phyloP scores from a whole-genome alignment of 2,888 invertebrate species.

The Sminthurinus aureus region DNA sequence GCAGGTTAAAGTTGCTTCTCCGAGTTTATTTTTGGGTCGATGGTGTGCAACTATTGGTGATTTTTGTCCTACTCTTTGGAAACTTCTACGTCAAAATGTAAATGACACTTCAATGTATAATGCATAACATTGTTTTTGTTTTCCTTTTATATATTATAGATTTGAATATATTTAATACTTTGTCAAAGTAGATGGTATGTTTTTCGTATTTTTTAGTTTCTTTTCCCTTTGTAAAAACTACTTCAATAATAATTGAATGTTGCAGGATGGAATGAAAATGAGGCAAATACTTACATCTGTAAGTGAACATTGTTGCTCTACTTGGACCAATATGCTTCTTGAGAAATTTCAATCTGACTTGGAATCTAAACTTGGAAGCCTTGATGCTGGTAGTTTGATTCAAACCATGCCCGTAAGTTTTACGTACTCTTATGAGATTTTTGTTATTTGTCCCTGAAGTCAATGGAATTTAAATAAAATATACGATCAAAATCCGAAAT shows the following conservation, averaged over 20 bases:
- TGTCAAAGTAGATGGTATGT: no score
- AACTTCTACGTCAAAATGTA: slow-evolving; percentile 52
- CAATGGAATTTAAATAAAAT: no score
- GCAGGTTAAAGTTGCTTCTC: background rate
- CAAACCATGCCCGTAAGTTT: slow-evolving; percentile 49
- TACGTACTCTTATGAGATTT: background rate
- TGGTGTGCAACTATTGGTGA: slow-evolving; percentile 50
- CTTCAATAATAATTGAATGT: background rate
- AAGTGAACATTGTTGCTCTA: slow-evolving; percentile 51
- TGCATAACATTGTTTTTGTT: no score
- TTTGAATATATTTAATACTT: no score
- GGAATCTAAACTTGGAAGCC: slow-evolving; percentile 24
- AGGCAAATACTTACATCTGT: slow-evolving; percentile 32
- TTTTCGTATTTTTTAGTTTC: background rate
- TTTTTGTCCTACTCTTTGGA: slow-evolving; percentile 57
- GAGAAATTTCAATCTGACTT: slow-evolving; percentile 43
- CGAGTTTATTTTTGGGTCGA: slow-evolving; percentile 48
- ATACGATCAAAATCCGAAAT: no score
- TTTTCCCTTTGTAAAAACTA: background rate
- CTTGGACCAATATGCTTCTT: slow-evolving; percentile 42
- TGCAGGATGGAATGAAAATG: slow-evolving; percentile 45
- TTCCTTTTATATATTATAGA: no score
- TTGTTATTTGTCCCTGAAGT: background rate
- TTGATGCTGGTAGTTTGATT: slow-evolving; percentile 27
- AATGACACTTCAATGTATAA: background rate